Percentiles rank a stretch among this genome's conserved stretches.
These are phyloP conservation scores for Cathartes aura DNA, from an alignment of 2,113 vertebrate species.

Conservation along the genomic window DNA sequence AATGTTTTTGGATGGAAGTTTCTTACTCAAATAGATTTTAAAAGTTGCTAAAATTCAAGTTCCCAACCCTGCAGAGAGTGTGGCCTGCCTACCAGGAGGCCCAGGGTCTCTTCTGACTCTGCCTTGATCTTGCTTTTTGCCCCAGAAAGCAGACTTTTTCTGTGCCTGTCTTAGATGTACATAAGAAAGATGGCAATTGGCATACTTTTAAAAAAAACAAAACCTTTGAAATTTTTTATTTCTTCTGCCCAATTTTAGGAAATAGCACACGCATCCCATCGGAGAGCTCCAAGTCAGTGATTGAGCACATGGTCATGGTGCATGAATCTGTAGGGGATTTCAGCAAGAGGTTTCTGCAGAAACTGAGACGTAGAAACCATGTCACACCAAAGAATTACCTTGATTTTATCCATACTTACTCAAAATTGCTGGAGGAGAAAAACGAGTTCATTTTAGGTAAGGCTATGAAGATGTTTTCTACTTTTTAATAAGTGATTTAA, in stretches of 20 bases:
- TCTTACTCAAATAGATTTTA: neutral
- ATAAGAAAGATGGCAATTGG: neutral
- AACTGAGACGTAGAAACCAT: constrained; percentile 88
- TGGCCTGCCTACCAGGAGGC: neutral
- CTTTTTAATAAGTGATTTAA: neutral
- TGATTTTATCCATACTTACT: constrained; percentile 90
- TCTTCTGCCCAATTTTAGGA: constrained; percentile 67
- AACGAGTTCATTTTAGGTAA: constrained; percentile 88
- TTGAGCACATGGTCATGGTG: constrained; percentile 88
- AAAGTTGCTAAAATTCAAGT: neutral
- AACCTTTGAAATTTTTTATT: neutral
- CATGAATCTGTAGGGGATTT: constrained; percentile 86
- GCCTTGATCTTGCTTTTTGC: neutral
- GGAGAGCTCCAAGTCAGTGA: constrained; percentile 69
- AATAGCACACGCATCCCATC: constrained; percentile 81
- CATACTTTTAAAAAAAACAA: neutral
- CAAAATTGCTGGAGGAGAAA: constrained; percentile 87
- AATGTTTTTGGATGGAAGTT: neutral
- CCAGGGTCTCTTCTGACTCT: neutral
- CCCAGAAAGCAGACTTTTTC: neutral
- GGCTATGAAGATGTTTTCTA: neutral
- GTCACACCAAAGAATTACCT: constrained; percentile 97
- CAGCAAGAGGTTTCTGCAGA: constrained; percentile 89
- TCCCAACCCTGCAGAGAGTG: neutral
- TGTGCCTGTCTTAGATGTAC: neutral